Base-by-base conservation (phyloP, 2,113 vertebrate genomes). In the Oreochromis aureus region DNA sequence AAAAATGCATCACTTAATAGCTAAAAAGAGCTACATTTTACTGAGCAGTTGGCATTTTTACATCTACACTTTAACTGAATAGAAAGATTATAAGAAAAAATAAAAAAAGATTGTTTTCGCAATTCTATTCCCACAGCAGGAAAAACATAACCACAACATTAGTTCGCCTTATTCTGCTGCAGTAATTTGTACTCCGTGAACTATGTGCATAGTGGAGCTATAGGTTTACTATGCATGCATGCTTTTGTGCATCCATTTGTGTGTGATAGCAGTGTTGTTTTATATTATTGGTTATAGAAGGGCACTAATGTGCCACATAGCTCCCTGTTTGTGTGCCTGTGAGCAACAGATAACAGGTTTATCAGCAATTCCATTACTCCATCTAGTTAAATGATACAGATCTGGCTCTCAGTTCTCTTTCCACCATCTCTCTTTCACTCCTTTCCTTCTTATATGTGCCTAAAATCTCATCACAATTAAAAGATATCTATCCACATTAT, bases 361-460 rank as follows among this genome's bases (percentile, higher is more conserved):
- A 93, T 94, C 92, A 89, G 76, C 91, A 41, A 80, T 91, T 92
- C 88, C 79, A 89, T 91, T 89, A 51, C 78, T 55, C 82, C 61
- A 88, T 92, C 85, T 91, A 89, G 91, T 95, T 94, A 93, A 93
- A 94, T 92, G 94, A 94, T 94, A 92, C 69, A 55, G 56, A 94
- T 95, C 94, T 88, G 87, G 81, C 83, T 81, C 71, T 58, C 18
- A 24, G 61, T 81, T 59, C 76, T 80, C 84, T 82, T 32, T 89
- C 61, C 66, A 83, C 44, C 46, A 69, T 56, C 36, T 32, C 78
- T n/a, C 11, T 27, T 53, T 58, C 51, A 36, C 66, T 44, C 4
- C 13, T 15, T 44, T 18, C 76, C 32, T 9, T 32, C 55, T 27
- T 66, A 36, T 8, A 3, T 34, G 10, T 48, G 27, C 19, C 36